Evolutionary conservation across 2,888 invertebrate genomes (phyloP), one percentile per base, ranked within the genome.

Genomic region (Rotaria macrura): DNA sequence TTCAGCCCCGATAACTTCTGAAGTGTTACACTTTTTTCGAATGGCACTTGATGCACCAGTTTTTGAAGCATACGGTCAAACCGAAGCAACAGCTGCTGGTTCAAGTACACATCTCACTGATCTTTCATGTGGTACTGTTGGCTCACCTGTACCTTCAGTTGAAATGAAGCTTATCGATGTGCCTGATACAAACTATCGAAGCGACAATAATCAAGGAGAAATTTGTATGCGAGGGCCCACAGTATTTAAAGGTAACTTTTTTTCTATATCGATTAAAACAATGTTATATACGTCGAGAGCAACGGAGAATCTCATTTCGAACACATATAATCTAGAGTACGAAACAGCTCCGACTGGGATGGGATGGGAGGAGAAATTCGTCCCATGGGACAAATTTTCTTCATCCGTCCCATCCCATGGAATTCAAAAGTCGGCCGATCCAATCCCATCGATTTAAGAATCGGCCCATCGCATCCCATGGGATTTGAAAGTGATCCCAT

Each of bases 41-140:
- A 96, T 95, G 90, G 95, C 97, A 43, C 93, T 98, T 85, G 91
- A 91, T 38, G 90, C 90, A 87, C 85, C 74, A 49, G 94, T 96
- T 87, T 94, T 96, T 85, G 96, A 96, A 92, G 96, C 96, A 57
- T 96, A 96, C 90, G 96, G 96, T 2, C 96, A 96, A 92, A 96
- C 96, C 2, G 96, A 96, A 91, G 96, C 96, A 90, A 94, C 74
- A 25, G 86, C 85, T 55, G 86, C 86, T 85, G 84, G 85, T 29
- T 47, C 83, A 29, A 84, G 52, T 2, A 84, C 84, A 83, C 57
- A 79, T 65, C 47, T 83, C 5, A 38, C 25, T 23, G 86, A 86
- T 38, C 85, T 74, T 14, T 57, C 85, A 55, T 84, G 72, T 43
- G 86, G 86, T 29, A 86, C 84, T 52, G 65, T 86, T 84, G 86